phyloP scores from a whole-genome alignment of 2,113 vertebrate genomes.

The Bos taurus region ARS-UCD2.0 NC_037357.1:134592001-134592500 shows the following conservation, averaged over 20 bases:
- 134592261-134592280: too few relatives aligned
- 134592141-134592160: too few relatives aligned
- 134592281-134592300: accelerated
- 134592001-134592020: neutral
- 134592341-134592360: neutral
- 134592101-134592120: neutral
- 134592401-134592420: neutral
- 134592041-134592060: accelerated
- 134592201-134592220: accelerated
- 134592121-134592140: accelerated
- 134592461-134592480: neutral
- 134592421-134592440: neutral
- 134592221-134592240: neutral
- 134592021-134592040: accelerated
- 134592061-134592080: neutral
- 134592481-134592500: neutral
- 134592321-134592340: neutral
- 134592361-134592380: neutral
- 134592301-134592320: accelerated
- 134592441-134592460: neutral
- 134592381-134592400: neutral
- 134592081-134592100: neutral
- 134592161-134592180: neutral
- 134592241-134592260: neutral
- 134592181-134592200: neutral